Percentiles rank a stretch among this genome's conserved stretches.
These are phyloP conservation scores for Scaptomyza cyrtandrae DNA, from an alignment of 2,888 invertebrate species.

Conservation along the genomic window DNA sequence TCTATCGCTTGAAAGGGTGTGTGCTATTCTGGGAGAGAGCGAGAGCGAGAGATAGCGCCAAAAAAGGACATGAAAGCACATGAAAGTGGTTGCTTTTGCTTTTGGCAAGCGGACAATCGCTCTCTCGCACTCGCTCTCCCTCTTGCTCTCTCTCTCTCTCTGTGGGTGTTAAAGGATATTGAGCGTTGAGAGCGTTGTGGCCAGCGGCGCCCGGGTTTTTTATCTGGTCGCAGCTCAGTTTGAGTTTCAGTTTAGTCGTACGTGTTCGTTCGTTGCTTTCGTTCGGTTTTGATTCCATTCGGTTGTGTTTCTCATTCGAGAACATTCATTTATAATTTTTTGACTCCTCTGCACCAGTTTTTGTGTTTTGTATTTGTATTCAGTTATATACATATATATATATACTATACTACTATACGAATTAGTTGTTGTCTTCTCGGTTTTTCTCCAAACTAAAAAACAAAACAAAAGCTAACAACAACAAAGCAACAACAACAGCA, in stretches of 20 bases:
- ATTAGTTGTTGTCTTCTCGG: constrained; percentile 82
- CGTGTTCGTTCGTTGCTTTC: constrained; percentile 84
- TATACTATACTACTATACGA: constrained; percentile 44
- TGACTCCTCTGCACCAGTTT: constrained; percentile 83
- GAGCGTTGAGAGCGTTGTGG: constrained; percentile 30
- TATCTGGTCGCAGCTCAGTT: neutral
- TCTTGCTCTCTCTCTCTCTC: constrained; percentile 3
- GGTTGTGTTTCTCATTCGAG: constrained; percentile 81
- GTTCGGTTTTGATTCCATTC: constrained; percentile 83
- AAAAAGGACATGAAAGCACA: constrained; percentile 29
- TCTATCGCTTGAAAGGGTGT: constrained; percentile 64
- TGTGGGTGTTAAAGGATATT: constrained; percentile 44
- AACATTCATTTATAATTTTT: constrained; percentile 84
- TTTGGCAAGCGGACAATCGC: constrained; percentile 3
- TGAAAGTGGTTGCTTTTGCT: constrained; percentile 44
- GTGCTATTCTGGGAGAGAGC: constrained; percentile 35
- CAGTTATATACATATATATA: constrained; percentile 54
- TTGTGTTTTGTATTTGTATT: constrained; percentile 74
- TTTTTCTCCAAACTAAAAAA: constrained; percentile 74
- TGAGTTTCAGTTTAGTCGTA: constrained; percentile 74
- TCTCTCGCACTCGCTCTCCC: constrained; percentile 12
- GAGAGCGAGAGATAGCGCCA: constrained; percentile 39
- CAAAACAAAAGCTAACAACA: constrained; percentile 8
- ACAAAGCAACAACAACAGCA: constrained; percentile 32
- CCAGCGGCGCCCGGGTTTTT: constrained; percentile 47